Percentiles rank a stretch among this genome's conserved stretches.
phyloP scores from a whole-genome alignment of 2,113 vertebrate genomes.

The Seriola dumerili region DNA sequence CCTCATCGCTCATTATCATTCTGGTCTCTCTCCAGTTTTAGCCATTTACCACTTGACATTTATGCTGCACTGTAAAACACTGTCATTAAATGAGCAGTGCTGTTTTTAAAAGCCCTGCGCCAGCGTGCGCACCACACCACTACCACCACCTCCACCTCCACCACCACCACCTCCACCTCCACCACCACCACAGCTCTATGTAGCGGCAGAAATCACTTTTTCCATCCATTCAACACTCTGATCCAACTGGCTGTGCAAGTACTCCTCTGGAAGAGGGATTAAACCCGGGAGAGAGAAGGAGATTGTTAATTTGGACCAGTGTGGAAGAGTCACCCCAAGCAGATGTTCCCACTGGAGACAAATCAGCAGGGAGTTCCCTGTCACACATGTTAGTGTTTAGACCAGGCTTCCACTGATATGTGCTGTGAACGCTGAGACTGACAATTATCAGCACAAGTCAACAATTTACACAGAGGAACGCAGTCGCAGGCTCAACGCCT shows the following conservation, averaged over 20 bases:
- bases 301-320: constrained; percentile 28
- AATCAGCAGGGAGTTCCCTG: constrained; percentile 20
- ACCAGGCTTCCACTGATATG: neutral
- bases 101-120: constrained; percentile 61
- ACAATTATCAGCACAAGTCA: constrained; percentile 16
- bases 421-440: neutral
- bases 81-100: constrained; percentile 57
- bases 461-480: constrained; percentile 7
- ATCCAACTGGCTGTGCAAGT: constrained; percentile 26
- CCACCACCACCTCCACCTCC: neutral
- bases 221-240: constrained; percentile 48
- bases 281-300: constrained; percentile 20
- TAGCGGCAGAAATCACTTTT: constrained; percentile 60
- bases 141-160: neutral
- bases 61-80: constrained; percentile 59
- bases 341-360: constrained; percentile 45
- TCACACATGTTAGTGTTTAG: constrained; percentile 16
- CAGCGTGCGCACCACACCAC: constrained; percentile 20
- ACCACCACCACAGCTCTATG: constrained; percentile 12
- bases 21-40: constrained; percentile 56
- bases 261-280: constrained; percentile 32
- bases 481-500: neutral
- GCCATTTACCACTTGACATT: constrained; percentile 68
- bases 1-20: constrained; percentile 49
- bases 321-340: constrained; percentile 39